Percentiles rank a stretch among this genome's conserved stretches.
These are phyloP conservation scores for Pseudochirops corinnae DNA, from an alignment of 2,797 vertebrate species.

Conservation along the genomic window DNA sequence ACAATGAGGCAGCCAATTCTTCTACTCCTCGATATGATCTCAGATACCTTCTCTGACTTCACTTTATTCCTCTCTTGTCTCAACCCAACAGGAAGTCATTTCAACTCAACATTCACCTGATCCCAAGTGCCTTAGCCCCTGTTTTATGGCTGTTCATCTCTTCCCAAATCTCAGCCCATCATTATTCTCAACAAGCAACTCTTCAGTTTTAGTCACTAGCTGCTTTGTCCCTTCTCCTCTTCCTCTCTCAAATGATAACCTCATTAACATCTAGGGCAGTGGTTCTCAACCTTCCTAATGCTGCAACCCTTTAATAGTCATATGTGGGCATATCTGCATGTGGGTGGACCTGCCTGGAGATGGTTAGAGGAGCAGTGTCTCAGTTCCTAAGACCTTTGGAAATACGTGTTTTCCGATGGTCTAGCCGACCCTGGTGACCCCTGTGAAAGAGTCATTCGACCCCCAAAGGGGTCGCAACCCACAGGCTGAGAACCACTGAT, in stretches of 20 bases:
- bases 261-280: neutral
- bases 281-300: too few species aligned
- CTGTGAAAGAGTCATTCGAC: too few species aligned
- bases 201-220: neutral
- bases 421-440: too few species aligned
- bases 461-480: too few species aligned
- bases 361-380: too few species aligned
- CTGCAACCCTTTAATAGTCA: too few species aligned
- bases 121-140: neutral
- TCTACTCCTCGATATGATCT: neutral
- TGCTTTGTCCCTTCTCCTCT: neutral
- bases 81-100: neutral
- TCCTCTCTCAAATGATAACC: neutral
- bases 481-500: neutral
- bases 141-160: neutral
- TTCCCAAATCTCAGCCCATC: neutral
- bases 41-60: neutral
- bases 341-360: too few species aligned
- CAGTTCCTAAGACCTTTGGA: too few species aligned
- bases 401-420: too few species aligned
- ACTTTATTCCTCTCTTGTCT: neutral
- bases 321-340: too few species aligned
- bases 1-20: neutral
- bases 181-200: neutral
- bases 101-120: neutral